phyloP scores from a whole-genome alignment of 2,113 vertebrate genomes.

The Saguinus midas region DNA sequence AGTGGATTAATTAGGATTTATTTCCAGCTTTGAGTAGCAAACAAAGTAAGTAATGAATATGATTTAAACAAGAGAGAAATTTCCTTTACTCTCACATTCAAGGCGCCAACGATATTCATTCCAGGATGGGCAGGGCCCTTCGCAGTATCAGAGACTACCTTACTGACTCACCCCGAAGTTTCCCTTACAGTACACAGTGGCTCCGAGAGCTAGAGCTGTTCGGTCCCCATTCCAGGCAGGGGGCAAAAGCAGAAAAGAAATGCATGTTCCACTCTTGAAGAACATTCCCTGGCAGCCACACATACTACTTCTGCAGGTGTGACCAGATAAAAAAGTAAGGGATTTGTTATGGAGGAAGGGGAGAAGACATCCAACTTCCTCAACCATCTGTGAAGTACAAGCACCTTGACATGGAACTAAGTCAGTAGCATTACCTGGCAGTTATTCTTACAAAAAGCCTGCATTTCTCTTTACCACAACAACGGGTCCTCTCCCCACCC shows the following conservation, averaged over 20 bases:
- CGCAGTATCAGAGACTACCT: not conserved
- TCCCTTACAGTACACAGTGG: not conserved
- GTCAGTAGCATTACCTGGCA: fast-evolving
- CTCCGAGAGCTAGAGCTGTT: not conserved
- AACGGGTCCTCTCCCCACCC: not conserved
- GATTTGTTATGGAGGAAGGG: not conserved
- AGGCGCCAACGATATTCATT: not conserved
- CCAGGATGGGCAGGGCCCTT: not conserved
- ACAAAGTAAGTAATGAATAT: not conserved
- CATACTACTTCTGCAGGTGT: not conserved
- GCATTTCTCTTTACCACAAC: not conserved
- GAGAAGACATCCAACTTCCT: not conserved
- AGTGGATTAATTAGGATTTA: not conserved
- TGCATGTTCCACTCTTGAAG: not conserved
- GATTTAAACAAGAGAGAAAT: not conserved
- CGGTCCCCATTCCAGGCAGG: not conserved
- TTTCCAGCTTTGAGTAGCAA: not conserved
- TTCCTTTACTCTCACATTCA: not conserved
- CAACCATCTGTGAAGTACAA: not conserved
- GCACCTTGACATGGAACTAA: not conserved
- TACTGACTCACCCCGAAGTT: not conserved
- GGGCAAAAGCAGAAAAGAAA: not conserved
- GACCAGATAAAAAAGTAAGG: not conserved
- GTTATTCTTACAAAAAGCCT: not conserved
- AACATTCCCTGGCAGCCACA: not conserved